phyloP scores from a whole-genome alignment of 2,888 invertebrate genomes.

The Tortricodes alternella region DNA sequence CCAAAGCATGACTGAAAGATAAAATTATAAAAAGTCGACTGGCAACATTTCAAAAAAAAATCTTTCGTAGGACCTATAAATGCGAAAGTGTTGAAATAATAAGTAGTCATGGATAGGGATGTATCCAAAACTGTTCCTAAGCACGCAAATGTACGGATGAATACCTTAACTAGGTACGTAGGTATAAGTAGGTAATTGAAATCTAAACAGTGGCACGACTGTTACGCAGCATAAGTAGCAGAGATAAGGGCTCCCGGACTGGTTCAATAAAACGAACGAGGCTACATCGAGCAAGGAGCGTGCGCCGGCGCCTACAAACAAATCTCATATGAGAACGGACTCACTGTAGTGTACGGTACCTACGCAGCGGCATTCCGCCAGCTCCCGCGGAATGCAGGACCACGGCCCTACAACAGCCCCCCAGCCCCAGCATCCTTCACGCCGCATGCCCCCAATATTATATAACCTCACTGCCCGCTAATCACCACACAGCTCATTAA shows the following conservation, averaged over 20 bases:
- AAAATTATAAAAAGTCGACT: no score
- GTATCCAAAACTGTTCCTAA: not conserved
- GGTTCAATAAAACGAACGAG: slow-evolving; percentile 70
- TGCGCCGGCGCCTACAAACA: slow-evolving; percentile 67
- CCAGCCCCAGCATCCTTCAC: slow-evolving; percentile 59
- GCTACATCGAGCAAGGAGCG: slow-evolving; percentile 56
- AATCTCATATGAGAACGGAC: slow-evolving; percentile 68
- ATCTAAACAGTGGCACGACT: slow-evolving; percentile 24
- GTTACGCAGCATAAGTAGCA: slow-evolving; percentile 45
- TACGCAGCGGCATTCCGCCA: slow-evolving; percentile 73
- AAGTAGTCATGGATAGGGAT: no score
- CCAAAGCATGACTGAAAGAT: no score
- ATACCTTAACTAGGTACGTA: not conserved
- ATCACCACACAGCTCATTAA: slow-evolving; percentile 37
- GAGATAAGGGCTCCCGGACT: slow-evolving; percentile 67
- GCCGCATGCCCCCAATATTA: slow-evolving; percentile 59
- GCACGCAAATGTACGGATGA: not conserved
- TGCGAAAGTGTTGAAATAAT: no score
- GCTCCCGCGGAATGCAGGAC: slow-evolving; percentile 69
- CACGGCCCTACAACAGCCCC: slow-evolving; percentile 76
- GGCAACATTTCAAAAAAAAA: no score
- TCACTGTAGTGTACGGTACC: slow-evolving; percentile 78
- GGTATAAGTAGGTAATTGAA: slow-evolving; percentile 22
- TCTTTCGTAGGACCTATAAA: no score
- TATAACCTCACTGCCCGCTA: slow-evolving; percentile 57